phyloP scores from a whole-genome alignment of 2,888 invertebrate genomes.

The Pterostichus niger region DNA sequence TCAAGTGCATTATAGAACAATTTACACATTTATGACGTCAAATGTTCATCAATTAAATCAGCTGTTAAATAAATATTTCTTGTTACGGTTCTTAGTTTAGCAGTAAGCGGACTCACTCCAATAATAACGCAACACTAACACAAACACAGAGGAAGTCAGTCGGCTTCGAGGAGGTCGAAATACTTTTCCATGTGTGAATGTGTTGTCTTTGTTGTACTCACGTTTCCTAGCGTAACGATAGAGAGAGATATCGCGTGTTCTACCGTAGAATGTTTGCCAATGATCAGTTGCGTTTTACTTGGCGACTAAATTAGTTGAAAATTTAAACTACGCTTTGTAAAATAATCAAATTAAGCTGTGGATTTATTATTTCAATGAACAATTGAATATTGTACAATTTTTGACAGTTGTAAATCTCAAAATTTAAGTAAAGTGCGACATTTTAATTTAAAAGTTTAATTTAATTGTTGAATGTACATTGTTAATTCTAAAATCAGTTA shows the following conservation, averaged over 20 bases:
- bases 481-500: not conserved
- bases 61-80: slow-evolving; percentile 50
- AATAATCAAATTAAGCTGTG: slow-evolving; percentile 2
- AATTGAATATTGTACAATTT: not conserved
- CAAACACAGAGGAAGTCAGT: slow-evolving; percentile 39
- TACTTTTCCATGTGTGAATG: slow-evolving; percentile 26
- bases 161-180: slow-evolving; percentile 62
- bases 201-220: slow-evolving; percentile 59
- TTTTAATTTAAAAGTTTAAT: not conserved
- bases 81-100: slow-evolving; percentile 31
- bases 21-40: slow-evolving; percentile 24
- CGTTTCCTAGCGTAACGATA: slow-evolving; percentile 39
- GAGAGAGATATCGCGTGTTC: slow-evolving; percentile 26
- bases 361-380: not conserved
- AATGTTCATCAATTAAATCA: slow-evolving; percentile 49
- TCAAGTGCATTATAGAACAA: slow-evolving; percentile 11
- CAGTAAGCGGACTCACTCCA: slow-evolving; percentile 28
- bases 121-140: slow-evolving; percentile 47
- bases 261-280: slow-evolving; percentile 48
- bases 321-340: not conserved
- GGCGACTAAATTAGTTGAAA: slow-evolving; percentile 14
- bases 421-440: not conserved
- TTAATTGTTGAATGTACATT: not conserved
- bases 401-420: slow-evolving; percentile 1
- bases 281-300: slow-evolving; percentile 57